Evolutionary conservation across 2,888 invertebrate species (phyloP), one percentile per base, ranked within the genome.

Genomic region (Ellobium chinense): DNA sequence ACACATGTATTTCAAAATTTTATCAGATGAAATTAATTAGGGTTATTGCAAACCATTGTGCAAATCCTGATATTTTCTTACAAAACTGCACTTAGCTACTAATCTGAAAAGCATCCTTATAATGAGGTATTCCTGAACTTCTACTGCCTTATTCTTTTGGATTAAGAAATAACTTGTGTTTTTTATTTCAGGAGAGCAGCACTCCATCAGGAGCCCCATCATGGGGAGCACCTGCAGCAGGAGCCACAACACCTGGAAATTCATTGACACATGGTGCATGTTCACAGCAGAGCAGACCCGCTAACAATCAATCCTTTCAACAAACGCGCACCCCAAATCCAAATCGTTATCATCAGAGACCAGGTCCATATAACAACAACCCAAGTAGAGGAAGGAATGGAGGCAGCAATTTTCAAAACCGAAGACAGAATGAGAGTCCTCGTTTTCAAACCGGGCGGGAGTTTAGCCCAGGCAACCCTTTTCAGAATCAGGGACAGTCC

Each of bases 391-490:
- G 70, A 1, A 46, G 75, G 14, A 37, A 34, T 18, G 4, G 9
- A n/a, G 31, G 75, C 46, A 58, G n/a, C 34, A 58, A 31, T 34
- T 56, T 34, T 24, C 70, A 70, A n/a, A 70, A 34, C 24, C 31
- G 36, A 34, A 56, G 29, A n/a, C 56, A 70, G 21, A 70, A 58
- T 58, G 36, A 70, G n/a, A 70, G 34, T 70, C 58, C 70, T 7
- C 46, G 18, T 31, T 56, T 70, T 12, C 34, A 58, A 21, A 70
- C 7, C 24, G 9, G n/a, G 27, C 77, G 58, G 56, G 69, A 62
- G 39, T 78, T 78, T 21, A 78, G 77, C 69, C 46, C 68, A 39
- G 58, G 39, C 5, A 78, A 78, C 39, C 77, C 77, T 27, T 78
- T 68, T 56, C 24, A 12, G 21, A 69, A 39, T 14, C 75, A 39